Evolutionary conservation across 35 echinoderm and acorn worm species (phyloP).

Genomic region (Apostichopus californicus): DNA sequence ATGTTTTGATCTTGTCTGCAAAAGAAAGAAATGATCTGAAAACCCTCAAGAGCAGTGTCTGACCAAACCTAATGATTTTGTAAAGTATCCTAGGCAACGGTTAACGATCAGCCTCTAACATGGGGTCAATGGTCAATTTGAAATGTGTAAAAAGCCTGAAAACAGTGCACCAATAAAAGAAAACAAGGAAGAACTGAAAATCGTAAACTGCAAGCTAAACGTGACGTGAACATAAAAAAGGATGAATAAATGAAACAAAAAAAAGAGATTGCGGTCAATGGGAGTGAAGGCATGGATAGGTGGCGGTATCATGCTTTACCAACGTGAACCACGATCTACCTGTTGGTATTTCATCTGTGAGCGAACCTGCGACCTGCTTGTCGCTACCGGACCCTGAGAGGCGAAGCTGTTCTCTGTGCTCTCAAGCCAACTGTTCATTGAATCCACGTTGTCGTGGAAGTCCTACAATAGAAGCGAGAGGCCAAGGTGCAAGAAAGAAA

Average conservation of each 20-base stretch:
- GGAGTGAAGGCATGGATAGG: constrained; percentile 25
- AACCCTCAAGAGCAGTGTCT: background rate
- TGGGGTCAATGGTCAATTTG: background rate
- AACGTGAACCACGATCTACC: constrained; percentile 70
- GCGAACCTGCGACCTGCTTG: constrained; percentile 86
- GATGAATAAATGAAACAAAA: constrained; percentile 35
- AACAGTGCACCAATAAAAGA: background rate
- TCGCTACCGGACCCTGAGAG: constrained; percentile 68
- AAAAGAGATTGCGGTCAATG: constrained; percentile 48
- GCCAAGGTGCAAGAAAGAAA: constrained; percentile 40
- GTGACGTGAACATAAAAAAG: background rate
- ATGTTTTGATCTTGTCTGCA: background rate
- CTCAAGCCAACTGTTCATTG: constrained; percentile 89
- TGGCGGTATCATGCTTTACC: constrained; percentile 60
- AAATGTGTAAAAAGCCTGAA: background rate
- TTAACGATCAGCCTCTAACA: background rate
- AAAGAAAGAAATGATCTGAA: background rate
- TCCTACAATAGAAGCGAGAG: constrained; percentile 47
- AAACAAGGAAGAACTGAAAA: background rate
- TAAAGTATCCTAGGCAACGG: background rate
- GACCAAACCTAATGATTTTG: constrained; percentile 6
- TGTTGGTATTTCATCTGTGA: constrained; percentile 86
- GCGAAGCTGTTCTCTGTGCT: constrained; percentile 65
- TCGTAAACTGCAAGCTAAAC: constrained; percentile 7
- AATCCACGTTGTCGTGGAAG: constrained; percentile 90